Conservation (phyloP, 53 echinoderm and acorn worm genomes). For the Zoroaster sp. region DNA sequence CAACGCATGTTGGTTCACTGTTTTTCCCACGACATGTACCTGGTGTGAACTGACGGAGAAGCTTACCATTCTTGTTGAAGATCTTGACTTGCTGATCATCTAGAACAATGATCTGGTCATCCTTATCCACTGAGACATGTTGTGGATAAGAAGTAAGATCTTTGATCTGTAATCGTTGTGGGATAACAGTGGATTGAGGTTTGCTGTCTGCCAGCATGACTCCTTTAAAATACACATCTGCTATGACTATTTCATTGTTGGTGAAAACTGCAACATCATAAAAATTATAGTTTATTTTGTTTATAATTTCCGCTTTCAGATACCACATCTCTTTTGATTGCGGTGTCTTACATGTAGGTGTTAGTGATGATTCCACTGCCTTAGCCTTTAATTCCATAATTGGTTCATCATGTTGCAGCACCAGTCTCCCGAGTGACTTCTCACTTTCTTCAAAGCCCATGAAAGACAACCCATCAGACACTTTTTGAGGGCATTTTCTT, state of each 20-base stretch:
- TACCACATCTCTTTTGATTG: background rate
- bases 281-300: background rate
- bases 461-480: background rate
- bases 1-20: background rate
- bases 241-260: background rate
- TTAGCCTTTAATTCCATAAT: background rate
- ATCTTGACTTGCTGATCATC: background rate
- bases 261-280: slow-evolving; percentile 21
- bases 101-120: background rate
- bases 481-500: background rate
- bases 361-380: background rate
- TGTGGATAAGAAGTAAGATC: background rate
- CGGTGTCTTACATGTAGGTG: background rate
- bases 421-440: background rate
- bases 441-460: background rate
- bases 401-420: background rate
- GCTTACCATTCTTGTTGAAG: background rate
- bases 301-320: background rate
- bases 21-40: background rate
- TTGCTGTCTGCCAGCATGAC: background rate
- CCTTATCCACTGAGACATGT: background rate
- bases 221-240: background rate
- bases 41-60: background rate
- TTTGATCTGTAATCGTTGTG: background rate
- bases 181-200: background rate